These are phyloP conservation scores for Tyto alba DNA, from an alignment of 2,113 vertebrate species.

Conservation along the genomic window DNA sequence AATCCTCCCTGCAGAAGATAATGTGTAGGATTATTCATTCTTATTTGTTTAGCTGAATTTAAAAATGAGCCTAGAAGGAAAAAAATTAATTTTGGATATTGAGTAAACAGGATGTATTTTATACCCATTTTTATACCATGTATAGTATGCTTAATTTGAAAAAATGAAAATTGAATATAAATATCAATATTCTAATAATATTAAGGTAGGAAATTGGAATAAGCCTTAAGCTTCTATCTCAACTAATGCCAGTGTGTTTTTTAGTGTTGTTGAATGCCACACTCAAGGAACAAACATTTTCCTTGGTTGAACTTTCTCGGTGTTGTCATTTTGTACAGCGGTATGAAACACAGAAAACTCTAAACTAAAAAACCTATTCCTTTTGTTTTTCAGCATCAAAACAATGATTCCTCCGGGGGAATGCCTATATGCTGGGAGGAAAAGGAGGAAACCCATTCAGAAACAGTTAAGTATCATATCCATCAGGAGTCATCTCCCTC, in stretches of 20 bases:
- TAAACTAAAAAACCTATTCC: not conserved
- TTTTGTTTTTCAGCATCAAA: conserved; percentile 71
- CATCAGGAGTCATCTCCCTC: not conserved
- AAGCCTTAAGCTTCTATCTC: conserved; percentile 29
- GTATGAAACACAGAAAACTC: not conserved
- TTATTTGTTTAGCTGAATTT: conserved; percentile 34
- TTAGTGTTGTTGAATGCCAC: conserved; percentile 25
- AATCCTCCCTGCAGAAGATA: not conserved
- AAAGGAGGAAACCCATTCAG: conserved; percentile 91
- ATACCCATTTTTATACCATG: conserved; percentile 12
- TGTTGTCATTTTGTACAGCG: not conserved
- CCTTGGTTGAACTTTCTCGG: not conserved
- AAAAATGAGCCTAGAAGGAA: not conserved
- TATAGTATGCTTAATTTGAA: conserved; percentile 20
- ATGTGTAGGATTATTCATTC: not conserved
- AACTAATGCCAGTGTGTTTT: conserved; percentile 34
- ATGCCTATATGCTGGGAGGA: conserved; percentile 91
- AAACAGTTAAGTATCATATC: conserved; percentile 86
- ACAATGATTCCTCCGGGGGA: conserved; percentile 93
- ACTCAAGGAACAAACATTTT: conserved; percentile 29
- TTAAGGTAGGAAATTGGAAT: conserved; percentile 61
- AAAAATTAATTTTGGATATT: not conserved
- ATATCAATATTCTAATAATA: conserved; percentile 59
- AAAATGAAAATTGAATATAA: conserved; percentile 46
- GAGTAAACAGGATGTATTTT: conserved; percentile 48